These are phyloP conservation scores for Aphidius colemani DNA, from an alignment of 2,888 invertebrate genomes.

Conservation along the genomic window DNA sequence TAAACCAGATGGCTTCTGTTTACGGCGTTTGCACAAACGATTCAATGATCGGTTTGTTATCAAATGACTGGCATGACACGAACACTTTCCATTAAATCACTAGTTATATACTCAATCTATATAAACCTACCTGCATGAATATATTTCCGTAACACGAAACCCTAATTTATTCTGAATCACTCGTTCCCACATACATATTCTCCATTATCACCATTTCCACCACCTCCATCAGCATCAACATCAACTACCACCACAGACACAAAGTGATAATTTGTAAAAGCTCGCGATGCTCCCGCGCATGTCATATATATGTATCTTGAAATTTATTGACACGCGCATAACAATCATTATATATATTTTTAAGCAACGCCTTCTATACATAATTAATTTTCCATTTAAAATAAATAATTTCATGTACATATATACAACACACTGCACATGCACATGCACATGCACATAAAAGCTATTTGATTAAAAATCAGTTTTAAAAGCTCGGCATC, in stretches of 20 bases:
- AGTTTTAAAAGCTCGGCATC: too few species aligned
- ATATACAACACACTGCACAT: neutral
- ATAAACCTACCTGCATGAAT: too few species aligned
- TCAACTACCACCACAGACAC: too few species aligned
- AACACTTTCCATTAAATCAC: conserved; percentile 25
- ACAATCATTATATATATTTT: conserved; percentile 21
- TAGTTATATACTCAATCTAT: too few species aligned
- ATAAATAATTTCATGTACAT: conserved; percentile 9
- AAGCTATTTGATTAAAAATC: too few species aligned
- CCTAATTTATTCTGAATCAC: conserved; percentile 28
- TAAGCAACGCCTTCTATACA: too few species aligned
- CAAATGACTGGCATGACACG: conserved; percentile 7
- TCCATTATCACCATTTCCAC: conserved; percentile 3
- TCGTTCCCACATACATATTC: conserved; percentile 3
- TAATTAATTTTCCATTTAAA: neutral
- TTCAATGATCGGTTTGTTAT: conserved; percentile 14
- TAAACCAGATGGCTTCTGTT: conserved; percentile 4
- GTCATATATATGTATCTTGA: conserved; percentile 1
- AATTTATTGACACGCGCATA: conserved; percentile 1
- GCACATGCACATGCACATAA: too few species aligned
- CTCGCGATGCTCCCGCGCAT: conserved; percentile 7
- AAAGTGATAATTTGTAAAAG: neutral
- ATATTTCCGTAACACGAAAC: conserved; percentile 5
- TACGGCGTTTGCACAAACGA: conserved; percentile 26
- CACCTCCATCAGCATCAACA: too few species aligned